Evolutionary conservation across 2,888 invertebrate genomes (phyloP), one percentile per base, ranked within the genome.

Genomic region (Pristionchus exspectatus): DNA sequence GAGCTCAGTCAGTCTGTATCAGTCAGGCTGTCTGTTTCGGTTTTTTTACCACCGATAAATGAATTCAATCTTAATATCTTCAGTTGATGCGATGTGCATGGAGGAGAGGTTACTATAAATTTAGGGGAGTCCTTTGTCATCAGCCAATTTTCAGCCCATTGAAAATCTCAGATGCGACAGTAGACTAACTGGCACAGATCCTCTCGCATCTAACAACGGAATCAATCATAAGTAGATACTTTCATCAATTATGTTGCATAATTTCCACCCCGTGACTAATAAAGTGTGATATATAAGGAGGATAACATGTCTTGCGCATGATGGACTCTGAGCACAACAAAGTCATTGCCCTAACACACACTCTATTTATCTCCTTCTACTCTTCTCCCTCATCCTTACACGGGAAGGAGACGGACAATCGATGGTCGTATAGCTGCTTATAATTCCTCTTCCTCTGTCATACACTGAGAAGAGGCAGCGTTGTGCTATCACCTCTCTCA

Each of bases 251-350:
- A 10, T 14, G 30, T 9, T 3, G 7, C 12, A 30, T 30, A 30
- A 30, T 14, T 69, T 30, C 69, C 21, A 14, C 24, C 59, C 69
- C 12, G 1, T 69, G 69, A 69, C 27, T 30, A 69, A 69, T 30
- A 69, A 59, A 59, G 63, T n/a, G 63, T 63, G 63, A 24, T 10
- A 69, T 69, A 69, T 69, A 21, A 1, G n/a, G 66, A 66, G 33
- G 12, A 69, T 69, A 69, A 69, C 69, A 69, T 66, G 27, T 12
- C 66, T 12, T 18, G 30, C 27, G 69, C 30, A 69, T 66, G 66
- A 66, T 66, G 66, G 16, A 69, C 69, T 69, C 2, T 69, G 69
- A 14, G 69, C 69, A 69, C 69, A 69, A 69, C 69, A 69, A 30
- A 16, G 69, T 30, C 16, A 1, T 16, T 9, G 44, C 27, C 27